A percentile compares a stretch with the other conserved stretches of the same genome.
Conservation (phyloP, 2,888 invertebrate species). For the Conomelus anceps region DNA sequence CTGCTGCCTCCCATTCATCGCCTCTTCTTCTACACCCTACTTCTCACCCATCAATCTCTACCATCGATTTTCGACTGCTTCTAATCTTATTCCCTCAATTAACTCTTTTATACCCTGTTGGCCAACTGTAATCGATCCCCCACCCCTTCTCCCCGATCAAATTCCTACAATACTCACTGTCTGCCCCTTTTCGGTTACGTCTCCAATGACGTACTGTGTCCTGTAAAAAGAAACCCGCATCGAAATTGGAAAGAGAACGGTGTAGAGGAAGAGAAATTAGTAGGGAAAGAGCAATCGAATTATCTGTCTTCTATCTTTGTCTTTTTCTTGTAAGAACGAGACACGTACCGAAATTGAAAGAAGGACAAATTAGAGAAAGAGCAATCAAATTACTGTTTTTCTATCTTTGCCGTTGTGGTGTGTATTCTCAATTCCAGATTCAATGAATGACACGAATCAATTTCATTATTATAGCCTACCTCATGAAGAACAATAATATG, state of each 20-base stretch:
- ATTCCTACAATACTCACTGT: not conserved
- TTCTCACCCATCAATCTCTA: not conserved
- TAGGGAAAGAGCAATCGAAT: not conserved
- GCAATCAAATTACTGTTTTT: too few relatives aligned
- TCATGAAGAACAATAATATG: too few relatives aligned
- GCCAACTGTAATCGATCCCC: not conserved
- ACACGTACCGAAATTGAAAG: not conserved
- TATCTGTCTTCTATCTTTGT: not conserved
- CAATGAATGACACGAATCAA: too few relatives aligned
- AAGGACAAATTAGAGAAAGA: too few relatives aligned
- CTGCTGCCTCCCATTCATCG: not conserved
- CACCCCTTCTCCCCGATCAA: not conserved
- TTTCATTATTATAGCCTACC: too few relatives aligned
- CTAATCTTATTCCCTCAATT: not conserved
- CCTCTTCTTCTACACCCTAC: not conserved
- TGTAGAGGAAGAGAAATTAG: not conserved
- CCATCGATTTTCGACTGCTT: not conserved
- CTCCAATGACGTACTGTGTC: not conserved
- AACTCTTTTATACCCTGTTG: not conserved
- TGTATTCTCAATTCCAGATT: too few relatives aligned
- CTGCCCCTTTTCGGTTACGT: not conserved
- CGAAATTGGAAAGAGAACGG: not conserved
- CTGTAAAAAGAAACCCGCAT: not conserved
- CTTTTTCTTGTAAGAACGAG: not conserved
- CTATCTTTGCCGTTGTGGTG: too few relatives aligned